Conservation (phyloP, 2,888 invertebrate species). For the Thysanoteuthis rhombus region DNA sequence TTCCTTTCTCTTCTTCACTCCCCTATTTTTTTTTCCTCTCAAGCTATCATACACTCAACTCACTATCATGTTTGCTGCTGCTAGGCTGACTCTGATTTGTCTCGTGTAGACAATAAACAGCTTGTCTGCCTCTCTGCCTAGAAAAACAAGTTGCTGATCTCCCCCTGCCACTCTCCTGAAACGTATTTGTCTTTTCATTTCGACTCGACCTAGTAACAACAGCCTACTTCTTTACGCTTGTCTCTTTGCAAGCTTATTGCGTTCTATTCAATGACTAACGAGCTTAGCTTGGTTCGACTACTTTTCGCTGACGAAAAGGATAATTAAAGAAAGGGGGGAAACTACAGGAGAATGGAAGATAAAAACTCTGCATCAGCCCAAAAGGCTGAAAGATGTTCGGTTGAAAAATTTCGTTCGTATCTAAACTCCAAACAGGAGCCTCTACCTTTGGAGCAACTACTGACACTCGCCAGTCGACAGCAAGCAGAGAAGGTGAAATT, state of each 20-base stretch:
- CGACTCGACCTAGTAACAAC: background rate
- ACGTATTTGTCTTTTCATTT: background rate
- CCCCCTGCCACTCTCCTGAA: background rate
- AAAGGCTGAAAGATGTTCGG: background rate
- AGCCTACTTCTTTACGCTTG: background rate
- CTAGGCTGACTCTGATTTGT: background rate
- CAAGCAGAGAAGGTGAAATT: background rate
- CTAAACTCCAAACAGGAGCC: background rate
- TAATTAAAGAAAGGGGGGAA: background rate
- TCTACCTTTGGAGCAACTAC: background rate
- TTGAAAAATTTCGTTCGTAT: background rate
- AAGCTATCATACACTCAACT: no score
- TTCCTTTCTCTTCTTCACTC: no score
- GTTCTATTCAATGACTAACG: no score
- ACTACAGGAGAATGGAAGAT: background rate
- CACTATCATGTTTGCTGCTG: background rate
- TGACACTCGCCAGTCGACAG: background rate
- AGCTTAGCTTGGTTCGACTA: no score
- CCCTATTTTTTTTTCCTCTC: no score
- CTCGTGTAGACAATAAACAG: background rate
- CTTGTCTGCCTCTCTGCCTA: slow-evolving; percentile 12
- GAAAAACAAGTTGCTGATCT: background rate
- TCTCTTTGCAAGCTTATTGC: background rate
- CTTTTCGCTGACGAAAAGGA: background rate
- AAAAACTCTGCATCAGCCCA: background rate